Evolutionary conservation across 2,797 vertebrate genomes (phyloP).

Genomic region (Oreochromis mossambicus): DNA sequence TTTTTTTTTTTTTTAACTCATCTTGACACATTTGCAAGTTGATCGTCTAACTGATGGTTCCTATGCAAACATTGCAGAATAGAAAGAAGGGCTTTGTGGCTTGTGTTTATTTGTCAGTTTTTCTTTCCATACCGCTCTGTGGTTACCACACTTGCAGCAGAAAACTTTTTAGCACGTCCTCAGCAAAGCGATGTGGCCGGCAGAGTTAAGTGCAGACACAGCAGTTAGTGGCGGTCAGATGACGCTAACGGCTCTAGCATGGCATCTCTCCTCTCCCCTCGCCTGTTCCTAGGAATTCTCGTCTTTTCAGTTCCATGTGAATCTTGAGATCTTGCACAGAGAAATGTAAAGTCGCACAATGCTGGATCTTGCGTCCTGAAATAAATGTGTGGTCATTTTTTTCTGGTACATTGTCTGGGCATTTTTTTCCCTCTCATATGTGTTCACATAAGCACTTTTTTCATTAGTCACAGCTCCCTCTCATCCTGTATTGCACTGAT

Average conservation of each 20-base stretch:
- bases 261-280: slow-evolving; percentile 3
- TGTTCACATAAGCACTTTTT: background rate
- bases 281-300: background rate
- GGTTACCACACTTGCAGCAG: background rate
- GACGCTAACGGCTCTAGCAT: slow-evolving; percentile 19
- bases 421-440: background rate
- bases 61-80: background rate
- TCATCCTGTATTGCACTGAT: background rate
- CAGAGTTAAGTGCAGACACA: slow-evolving; percentile 39
- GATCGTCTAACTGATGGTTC: background rate
- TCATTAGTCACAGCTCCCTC: background rate
- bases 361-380: background rate
- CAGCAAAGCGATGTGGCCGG: background rate
- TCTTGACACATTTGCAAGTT: background rate
- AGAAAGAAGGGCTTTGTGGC: background rate
- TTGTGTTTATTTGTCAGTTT: background rate
- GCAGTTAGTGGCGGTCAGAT: slow-evolving; percentile 54
- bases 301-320: slow-evolving; percentile 26
- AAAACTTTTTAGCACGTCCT: background rate
- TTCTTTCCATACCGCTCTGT: background rate
- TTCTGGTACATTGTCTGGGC: background rate
- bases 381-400: background rate
- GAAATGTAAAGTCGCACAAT: background rate
- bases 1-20: background rate
- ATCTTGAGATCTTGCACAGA: background rate